phyloP scores from a whole-genome alignment of 2,797 vertebrate species.

The Poecilia wingei region DNA sequence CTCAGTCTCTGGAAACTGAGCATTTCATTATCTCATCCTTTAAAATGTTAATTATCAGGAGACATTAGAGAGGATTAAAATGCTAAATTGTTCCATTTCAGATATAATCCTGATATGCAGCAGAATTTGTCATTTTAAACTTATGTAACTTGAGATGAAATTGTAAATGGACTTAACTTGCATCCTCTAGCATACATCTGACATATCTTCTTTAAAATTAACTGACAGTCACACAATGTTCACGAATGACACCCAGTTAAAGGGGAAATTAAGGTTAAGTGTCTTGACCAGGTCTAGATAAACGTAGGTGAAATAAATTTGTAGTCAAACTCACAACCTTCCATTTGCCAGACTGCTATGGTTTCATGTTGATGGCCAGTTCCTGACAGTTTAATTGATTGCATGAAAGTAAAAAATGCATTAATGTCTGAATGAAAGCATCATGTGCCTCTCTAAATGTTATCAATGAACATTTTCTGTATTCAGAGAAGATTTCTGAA shows the following conservation, averaged over 20 bases:
- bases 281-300: background rate
- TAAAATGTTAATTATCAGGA: background rate
- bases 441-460: background rate
- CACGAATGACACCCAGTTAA: background rate
- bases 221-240: background rate
- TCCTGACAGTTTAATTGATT: background rate
- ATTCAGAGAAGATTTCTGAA: background rate
- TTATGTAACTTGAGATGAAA: background rate
- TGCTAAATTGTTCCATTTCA: constrained; percentile 11
- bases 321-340: background rate
- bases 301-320: background rate
- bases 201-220: background rate
- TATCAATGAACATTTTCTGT: background rate
- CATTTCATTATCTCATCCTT: background rate
- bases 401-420: background rate
- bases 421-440: too few species aligned
- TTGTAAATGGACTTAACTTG: background rate
- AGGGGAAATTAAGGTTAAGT: background rate
- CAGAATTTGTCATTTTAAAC: background rate
- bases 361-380: background rate
- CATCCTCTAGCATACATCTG: background rate
- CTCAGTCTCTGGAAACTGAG: background rate
- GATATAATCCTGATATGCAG: background rate
- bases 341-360: background rate
- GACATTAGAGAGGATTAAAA: constrained; percentile 2